Evolutionary conservation across 2,888 invertebrate genomes (phyloP), one percentile per base, ranked within the genome.

Genomic region (Stenurella melanura): DNA sequence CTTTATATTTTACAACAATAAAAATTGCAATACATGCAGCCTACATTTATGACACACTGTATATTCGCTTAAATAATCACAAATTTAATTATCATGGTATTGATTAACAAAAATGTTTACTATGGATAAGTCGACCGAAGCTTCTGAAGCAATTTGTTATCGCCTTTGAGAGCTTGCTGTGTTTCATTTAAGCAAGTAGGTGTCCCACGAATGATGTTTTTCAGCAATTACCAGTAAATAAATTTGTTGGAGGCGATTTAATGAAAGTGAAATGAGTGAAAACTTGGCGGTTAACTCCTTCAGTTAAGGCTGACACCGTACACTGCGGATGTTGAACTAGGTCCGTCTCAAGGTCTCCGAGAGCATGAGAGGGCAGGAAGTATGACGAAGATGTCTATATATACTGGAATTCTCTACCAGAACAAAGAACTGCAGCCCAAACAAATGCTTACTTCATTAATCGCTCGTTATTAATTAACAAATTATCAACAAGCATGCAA

Each of bases 311-410:
- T 76, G 80, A 82, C 81, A 78, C 77, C 76, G 76, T 80, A 77
- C 80, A 63, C 60, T 67, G 86, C 89, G 90, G 90, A 90, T 90
- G 88, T 90, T 89, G 90, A 90, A 90, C 89, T 89, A 89, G 89
- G 89, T 89, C 88, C 87, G 89, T 89, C 89, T 89, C 89, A 89
- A 89, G 89, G 89, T 87, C 89, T 88, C 83, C 79, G 72, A 83
- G 75, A 80, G 79, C 85, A 85, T 84, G 86, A 85, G 85, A 85
- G 83, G 84, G 85, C 86, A 86, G 87, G 86, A 86, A 86, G 86
- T 81, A 81, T 81, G 85, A 86, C 84, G 84, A 84, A 85, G 85
- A 85, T 80, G 73, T 18, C 71, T 72, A 72, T 76, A 79, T 80
- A 78, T 71, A 72, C 73, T 76, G 77, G 76, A 77, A 77, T 79